A percentile compares a stretch with the other conserved stretches of the same genome.
These are phyloP conservation scores for Arctopsyche grandis DNA, from an alignment of 1,140 invertebrate species.

Conservation along the genomic window DNA sequence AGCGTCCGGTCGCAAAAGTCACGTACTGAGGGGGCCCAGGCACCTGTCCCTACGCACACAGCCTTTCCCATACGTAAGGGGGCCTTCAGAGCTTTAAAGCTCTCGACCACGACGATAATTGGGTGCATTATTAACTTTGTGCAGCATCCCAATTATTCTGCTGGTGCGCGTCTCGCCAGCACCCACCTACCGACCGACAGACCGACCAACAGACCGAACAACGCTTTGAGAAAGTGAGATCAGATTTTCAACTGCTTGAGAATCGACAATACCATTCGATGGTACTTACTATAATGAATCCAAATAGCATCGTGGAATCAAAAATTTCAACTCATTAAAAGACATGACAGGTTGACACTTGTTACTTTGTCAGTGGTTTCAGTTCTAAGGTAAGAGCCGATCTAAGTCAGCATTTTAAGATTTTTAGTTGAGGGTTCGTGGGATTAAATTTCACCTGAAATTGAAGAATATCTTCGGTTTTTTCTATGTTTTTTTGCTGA, in stretches of 20 bases:
- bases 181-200: not conserved
- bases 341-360: too few relatives aligned
- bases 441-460: too few relatives aligned
- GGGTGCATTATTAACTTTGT: conserved; percentile 31
- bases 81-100: not conserved
- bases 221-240: not conserved
- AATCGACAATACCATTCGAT: too few relatives aligned
- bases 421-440: too few relatives aligned
- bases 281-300: too few relatives aligned
- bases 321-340: too few relatives aligned
- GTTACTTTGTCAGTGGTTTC: too few relatives aligned
- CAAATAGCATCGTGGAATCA: too few relatives aligned
- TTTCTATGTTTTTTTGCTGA: too few relatives aligned
- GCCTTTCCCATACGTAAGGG: conserved; percentile 33
- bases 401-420: too few relatives aligned
- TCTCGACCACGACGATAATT: conserved; percentile 37
- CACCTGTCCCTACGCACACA: conserved; percentile 28
- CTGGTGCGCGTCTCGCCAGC: not conserved
- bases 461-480: too few relatives aligned
- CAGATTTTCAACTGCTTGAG: not conserved
- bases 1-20: conserved; percentile 4
- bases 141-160: conserved; percentile 34
- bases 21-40: not conserved
- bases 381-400: too few relatives aligned
- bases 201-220: not conserved